Evolutionary conservation across 2,888 invertebrate genomes (phyloP).

Genomic region (Alentia gelatinosa): DNA sequence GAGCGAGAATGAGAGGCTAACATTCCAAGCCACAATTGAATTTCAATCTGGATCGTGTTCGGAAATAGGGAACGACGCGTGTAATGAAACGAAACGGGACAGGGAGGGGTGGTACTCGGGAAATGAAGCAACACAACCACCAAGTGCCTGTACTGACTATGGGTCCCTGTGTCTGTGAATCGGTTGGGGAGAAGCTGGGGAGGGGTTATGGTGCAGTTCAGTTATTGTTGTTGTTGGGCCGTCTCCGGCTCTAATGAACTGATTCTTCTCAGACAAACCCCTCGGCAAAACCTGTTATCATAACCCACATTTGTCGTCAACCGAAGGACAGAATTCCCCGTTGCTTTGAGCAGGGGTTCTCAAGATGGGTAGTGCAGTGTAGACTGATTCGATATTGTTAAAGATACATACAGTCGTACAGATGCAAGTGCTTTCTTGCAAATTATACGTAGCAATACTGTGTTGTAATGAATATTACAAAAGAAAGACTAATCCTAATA

Average conservation of each 20-base stretch:
- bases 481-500: too few relatives aligned
- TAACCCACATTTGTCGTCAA: neutral
- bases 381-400: too few relatives aligned
- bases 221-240: neutral
- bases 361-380: too few relatives aligned
- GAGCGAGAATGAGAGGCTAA: neutral
- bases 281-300: neutral
- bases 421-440: too few relatives aligned
- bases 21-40: constrained; percentile 5
- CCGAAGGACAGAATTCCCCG: too few relatives aligned
- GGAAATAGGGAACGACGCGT: constrained; percentile 48
- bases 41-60: constrained; percentile 42
- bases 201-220: too few relatives aligned
- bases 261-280: neutral
- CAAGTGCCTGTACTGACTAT: neutral
- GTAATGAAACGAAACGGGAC: constrained; percentile 49
- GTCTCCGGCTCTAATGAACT: neutral
- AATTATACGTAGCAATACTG: too few relatives aligned
- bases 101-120: neutral
- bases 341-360: too few relatives aligned
- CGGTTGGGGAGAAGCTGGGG: neutral
- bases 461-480: too few relatives aligned
- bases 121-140: neutral
- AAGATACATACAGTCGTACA: too few relatives aligned
- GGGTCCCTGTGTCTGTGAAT: neutral